Evolutionary conservation across 2,113 vertebrate species (phyloP).

Genomic region (Cheirogaleus medius): DNA sequence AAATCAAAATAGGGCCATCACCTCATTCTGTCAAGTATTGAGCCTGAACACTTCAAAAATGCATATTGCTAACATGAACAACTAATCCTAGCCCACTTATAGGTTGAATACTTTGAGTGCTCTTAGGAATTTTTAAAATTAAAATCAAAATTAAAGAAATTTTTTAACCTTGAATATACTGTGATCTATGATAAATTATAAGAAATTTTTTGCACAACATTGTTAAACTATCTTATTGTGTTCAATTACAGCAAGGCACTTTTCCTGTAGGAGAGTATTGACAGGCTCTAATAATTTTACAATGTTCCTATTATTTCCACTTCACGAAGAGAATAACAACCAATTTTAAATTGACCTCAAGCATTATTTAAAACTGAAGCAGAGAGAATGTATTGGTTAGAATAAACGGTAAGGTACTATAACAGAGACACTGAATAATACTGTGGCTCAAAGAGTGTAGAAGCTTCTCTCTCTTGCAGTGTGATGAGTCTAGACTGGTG

Average conservation of each 20-base stretch:
- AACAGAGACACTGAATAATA: background rate
- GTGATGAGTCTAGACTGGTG: background rate
- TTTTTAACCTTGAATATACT: background rate
- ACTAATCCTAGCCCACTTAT: background rate
- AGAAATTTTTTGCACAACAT: background rate
- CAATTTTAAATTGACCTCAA: conserved; percentile 40
- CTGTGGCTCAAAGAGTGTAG: background rate
- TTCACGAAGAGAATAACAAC: conserved; percentile 46
- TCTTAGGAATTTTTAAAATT: background rate
- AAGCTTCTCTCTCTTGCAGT: background rate
- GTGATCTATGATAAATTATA: background rate
- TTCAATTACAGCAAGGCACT: background rate
- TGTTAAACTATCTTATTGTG: background rate
- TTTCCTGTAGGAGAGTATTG: background rate
- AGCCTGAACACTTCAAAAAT: background rate
- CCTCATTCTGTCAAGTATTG: background rate
- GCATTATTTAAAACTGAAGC: background rate
- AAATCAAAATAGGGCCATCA: background rate
- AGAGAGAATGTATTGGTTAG: background rate
- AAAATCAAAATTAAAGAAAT: background rate
- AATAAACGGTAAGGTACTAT: background rate
- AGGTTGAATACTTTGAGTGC: background rate
- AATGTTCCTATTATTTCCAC: background rate
- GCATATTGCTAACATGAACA: background rate
- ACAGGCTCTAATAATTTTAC: conserved; percentile 42